Conservation (phyloP, 2,113 vertebrate species). For the Clarias batrachus region DNA sequence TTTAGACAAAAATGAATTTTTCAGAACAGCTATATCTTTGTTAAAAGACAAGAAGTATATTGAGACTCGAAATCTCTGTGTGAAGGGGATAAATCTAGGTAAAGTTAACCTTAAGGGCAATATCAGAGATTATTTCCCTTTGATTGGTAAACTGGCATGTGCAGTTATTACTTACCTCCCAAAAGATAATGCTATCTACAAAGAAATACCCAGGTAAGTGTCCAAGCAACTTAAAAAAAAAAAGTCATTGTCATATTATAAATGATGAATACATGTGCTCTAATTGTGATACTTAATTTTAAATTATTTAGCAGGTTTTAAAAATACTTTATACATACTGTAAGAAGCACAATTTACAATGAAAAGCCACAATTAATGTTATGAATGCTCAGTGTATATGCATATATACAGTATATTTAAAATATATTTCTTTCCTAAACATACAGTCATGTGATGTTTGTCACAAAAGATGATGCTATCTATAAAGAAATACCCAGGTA, state of each 20-base stretch:
- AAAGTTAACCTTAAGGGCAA: background rate
- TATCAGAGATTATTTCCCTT: background rate
- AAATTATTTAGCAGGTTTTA: background rate
- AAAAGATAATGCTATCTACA: too few relatives aligned
- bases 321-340: background rate
- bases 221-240: background rate
- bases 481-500: background rate
- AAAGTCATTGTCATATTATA: background rate
- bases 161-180: background rate
- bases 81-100: background rate
- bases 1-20: background rate
- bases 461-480: background rate
- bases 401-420: too few relatives aligned
- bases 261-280: background rate
- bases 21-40: background rate
- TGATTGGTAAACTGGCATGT: conserved; percentile 19
- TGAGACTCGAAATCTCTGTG: background rate
- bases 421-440: too few relatives aligned
- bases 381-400: background rate
- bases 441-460: too few relatives aligned
- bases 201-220: conserved; percentile 8
- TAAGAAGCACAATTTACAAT: too few relatives aligned
- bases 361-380: too few relatives aligned
- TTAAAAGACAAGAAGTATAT: background rate
- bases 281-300: background rate